Evolutionary conservation across 2,888 invertebrate genomes (phyloP).

Genomic region (Escarpia spicata): DNA sequence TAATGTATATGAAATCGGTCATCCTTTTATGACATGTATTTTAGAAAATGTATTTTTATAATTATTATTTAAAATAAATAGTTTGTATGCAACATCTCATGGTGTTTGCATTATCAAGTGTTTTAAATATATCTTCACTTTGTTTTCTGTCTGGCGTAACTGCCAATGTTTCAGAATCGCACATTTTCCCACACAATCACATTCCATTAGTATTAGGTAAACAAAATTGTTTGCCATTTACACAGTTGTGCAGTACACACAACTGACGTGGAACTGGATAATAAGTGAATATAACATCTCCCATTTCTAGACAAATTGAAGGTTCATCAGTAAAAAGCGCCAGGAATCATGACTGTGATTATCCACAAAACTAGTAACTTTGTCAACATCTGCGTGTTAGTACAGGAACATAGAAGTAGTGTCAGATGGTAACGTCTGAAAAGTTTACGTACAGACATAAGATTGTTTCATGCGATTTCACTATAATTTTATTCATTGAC

Average conservation of each 20-base stretch:
- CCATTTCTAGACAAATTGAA: not conserved
- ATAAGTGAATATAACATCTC: not conserved
- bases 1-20: not conserved
- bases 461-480: not conserved
- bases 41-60: constrained; percentile 2
- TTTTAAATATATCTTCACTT: not conserved
- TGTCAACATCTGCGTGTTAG: no score
- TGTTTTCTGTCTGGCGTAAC: not conserved
- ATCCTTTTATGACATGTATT: not conserved
- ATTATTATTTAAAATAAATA: not conserved
- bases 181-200: not conserved
- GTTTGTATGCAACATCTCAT: not conserved
- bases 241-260: no score
- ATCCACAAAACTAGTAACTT: no score
- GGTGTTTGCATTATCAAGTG: not conserved
- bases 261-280: no score
- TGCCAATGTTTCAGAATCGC: not conserved
- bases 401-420: not conserved
- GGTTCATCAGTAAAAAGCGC: not conserved
- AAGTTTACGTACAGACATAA: not conserved
- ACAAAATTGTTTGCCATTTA: no score
- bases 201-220: no score
- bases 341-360: no score
- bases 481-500: not conserved
- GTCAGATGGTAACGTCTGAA: not conserved